A percentile compares a stretch with the other conserved stretches of the same genome.
phyloP scores from a whole-genome alignment of 1,140 invertebrate genomes.

The Lordiphosa clarofinis region DNA sequence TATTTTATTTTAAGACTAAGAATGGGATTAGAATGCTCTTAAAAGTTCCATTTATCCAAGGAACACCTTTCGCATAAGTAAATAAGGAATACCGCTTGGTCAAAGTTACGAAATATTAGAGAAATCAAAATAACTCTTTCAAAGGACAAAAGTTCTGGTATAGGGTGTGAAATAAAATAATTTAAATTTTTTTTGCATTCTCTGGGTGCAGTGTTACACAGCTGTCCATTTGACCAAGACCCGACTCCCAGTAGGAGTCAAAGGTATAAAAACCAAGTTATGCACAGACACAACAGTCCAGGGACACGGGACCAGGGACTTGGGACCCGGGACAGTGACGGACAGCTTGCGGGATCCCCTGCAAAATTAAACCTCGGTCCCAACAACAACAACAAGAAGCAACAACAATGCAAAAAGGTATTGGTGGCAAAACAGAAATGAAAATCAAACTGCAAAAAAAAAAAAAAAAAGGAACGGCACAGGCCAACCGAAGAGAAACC shows the following conservation, averaged over 20 bases:
- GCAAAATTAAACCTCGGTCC: constrained; percentile 45
- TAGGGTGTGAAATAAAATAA: too few relatives aligned
- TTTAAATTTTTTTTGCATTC: constrained; percentile 6
- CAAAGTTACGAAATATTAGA: too few relatives aligned
- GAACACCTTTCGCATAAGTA: too few relatives aligned
- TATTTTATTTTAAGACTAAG: too few relatives aligned
- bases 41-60: too few relatives aligned
- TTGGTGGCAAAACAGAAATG: constrained; percentile 70
- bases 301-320: constrained; percentile 4
- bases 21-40: too few relatives aligned
- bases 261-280: constrained; percentile 48
- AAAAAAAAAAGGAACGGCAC: constrained; percentile 28
- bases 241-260: constrained; percentile 11
- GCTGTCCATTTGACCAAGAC: not conserved
- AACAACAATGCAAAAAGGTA: constrained; percentile 57
- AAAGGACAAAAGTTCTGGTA: too few relatives aligned
- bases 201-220: too few relatives aligned
- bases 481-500: constrained; percentile 24
- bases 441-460: constrained; percentile 58
- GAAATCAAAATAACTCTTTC: too few relatives aligned
- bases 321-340: not conserved
- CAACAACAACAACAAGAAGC: constrained; percentile 34
- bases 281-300: constrained; percentile 41
- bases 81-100: too few relatives aligned
- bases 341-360: constrained; percentile 30